These are phyloP conservation scores for Actinia equina DNA, from an alignment of 64 coral and sea anemone species.

Conservation along the genomic window DNA sequence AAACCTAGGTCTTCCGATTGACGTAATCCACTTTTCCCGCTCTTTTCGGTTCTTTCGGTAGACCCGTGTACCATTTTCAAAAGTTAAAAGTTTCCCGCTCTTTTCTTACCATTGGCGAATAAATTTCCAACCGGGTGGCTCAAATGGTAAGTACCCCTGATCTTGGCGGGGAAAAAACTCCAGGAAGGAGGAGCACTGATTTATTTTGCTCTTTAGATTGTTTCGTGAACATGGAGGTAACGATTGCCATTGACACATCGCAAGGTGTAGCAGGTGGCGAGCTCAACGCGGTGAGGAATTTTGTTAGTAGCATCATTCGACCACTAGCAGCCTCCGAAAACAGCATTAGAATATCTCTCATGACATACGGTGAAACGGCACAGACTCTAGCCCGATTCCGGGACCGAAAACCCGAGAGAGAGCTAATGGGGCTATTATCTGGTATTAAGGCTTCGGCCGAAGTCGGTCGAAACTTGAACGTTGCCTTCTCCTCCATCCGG, in stretches of 20 bases:
- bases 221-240: slow-evolving; percentile 74
- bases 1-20: no score
- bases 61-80: no score
- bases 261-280: slow-evolving; percentile 25
- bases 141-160: no score
- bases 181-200: background rate
- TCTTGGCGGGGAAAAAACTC: background rate
- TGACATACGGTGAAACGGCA: slow-evolving; percentile 45
- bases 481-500: background rate
- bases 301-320: slow-evolving; percentile 44
- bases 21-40: no score
- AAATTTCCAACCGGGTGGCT: no score
- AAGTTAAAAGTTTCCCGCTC: no score
- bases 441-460: background rate
- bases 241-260: slow-evolving; percentile 65
- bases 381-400: slow-evolving; percentile 44
- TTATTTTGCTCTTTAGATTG: slow-evolving; percentile 44
- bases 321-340: slow-evolving; percentile 65
- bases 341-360: slow-evolving; percentile 54
- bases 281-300: slow-evolving; percentile 46
- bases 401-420: background rate
- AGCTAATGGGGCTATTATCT: background rate
- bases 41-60: no score
- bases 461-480: background rate
- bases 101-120: no score